These are phyloP conservation scores for Spea bombifrons DNA, from an alignment of 2,113 vertebrate genomes.

Conservation along the genomic window DNA sequence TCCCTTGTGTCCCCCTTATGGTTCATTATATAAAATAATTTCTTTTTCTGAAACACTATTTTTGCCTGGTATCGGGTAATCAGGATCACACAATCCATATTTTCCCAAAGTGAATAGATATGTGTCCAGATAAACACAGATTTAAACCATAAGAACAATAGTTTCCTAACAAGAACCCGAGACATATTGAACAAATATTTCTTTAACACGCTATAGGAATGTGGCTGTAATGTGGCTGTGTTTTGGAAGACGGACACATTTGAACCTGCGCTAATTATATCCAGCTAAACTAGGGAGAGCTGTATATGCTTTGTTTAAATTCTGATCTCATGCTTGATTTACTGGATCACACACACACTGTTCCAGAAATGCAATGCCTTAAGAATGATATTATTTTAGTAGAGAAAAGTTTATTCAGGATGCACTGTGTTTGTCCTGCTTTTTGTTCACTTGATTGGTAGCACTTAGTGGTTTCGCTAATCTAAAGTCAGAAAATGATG, in stretches of 20 bases:
- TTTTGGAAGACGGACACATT: slow-evolving; percentile 8
- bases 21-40: no score
- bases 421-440: neutral
- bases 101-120: slow-evolving; percentile 8
- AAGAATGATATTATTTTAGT: slow-evolving; percentile 50
- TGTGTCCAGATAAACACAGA: neutral
- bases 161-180: slow-evolving; percentile 1
- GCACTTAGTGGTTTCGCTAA: no score
- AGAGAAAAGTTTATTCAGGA: neutral
- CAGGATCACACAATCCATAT: neutral
- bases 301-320: slow-evolving; percentile 23
- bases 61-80: slow-evolving; percentile 11
- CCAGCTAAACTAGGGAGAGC: neutral
- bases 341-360: neutral
- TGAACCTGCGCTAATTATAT: neutral
- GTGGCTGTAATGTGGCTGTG: neutral
- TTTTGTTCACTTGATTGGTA: no score
- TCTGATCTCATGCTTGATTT: slow-evolving; percentile 13
- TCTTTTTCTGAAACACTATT: neutral
- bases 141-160: slow-evolving; percentile 32
- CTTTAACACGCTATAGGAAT: slow-evolving; percentile 22
- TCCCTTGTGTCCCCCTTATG: no score
- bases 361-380: slow-evolving; percentile 27
- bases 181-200: slow-evolving; percentile 25
- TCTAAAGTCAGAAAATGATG: no score